A percentile compares a stretch with the other conserved stretches of the same genome.
These are phyloP conservation scores for Cephalophus harveyi DNA, from an alignment of 2,113 vertebrate genomes.

Conservation along the genomic window DNA sequence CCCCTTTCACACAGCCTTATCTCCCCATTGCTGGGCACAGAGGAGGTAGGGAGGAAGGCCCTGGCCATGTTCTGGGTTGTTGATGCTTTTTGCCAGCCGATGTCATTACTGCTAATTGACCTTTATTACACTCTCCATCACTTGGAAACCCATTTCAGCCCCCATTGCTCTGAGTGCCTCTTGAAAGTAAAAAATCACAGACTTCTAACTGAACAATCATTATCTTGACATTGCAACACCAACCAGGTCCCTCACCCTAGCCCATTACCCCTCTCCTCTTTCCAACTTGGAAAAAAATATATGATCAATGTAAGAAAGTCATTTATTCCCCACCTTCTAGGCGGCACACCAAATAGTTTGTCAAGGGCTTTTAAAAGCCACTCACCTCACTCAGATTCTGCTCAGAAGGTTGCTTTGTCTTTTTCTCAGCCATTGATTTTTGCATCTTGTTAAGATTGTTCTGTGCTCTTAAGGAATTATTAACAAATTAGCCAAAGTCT, in stretches of 20 bases:
- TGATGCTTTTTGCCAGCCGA: not conserved
- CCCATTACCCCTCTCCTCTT: constrained; percentile 28
- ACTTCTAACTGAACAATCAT: constrained; percentile 60
- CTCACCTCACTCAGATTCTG: constrained; percentile 21
- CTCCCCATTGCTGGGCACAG: not conserved
- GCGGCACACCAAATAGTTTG: not conserved
- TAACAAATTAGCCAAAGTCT: constrained; percentile 30
- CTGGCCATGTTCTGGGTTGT: not conserved
- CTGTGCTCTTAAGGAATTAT: constrained; percentile 51
- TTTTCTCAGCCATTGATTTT: constrained; percentile 54
- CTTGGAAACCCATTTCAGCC: constrained; percentile 54
- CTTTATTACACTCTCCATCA: constrained; percentile 43
- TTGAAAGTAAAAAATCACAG: constrained; percentile 53
- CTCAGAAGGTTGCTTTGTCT: constrained; percentile 48
- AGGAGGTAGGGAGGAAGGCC: not conserved
- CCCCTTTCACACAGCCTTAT: not conserved
- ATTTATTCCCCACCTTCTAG: constrained; percentile 29
- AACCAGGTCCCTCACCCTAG: not conserved
- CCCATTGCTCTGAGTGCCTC: constrained; percentile 40
- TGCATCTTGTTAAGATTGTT: constrained; percentile 42
- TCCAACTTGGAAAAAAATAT: constrained; percentile 26
- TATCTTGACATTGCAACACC: constrained; percentile 4
- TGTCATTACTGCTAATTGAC: constrained; percentile 46
- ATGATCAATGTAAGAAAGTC: constrained; percentile 54
- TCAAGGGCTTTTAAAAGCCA: constrained; percentile 21